A percentile compares a stretch with the other conserved stretches of the same genome.
Evolutionary conservation across 2,113 vertebrate species (phyloP).

Genomic region (Trematocara zebra): DNA sequence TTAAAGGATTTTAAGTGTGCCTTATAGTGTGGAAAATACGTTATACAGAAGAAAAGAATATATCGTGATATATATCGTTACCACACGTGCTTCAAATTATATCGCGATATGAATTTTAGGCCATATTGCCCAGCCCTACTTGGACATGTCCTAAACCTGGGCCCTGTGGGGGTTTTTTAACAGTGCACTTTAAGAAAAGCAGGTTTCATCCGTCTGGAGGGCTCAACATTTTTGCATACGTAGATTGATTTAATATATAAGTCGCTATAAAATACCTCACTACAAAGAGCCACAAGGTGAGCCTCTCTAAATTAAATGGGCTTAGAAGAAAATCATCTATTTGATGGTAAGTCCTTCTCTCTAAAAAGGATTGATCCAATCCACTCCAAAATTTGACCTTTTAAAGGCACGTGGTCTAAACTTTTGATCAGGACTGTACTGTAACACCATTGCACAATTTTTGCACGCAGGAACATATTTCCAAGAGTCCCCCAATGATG

Average conservation of each 20-base stretch:
- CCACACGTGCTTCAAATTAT: too few species aligned
- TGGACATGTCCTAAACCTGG: rapidly evolving
- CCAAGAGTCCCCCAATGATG: not conserved
- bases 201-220: not conserved
- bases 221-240: rapidly evolving
- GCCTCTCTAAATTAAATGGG: rapidly evolving
- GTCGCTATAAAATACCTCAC: not conserved
- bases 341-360: not conserved
- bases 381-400: not conserved
- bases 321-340: not conserved
- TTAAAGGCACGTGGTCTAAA: not conserved
- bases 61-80: too few species aligned
- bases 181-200: not conserved
- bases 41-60: too few species aligned
- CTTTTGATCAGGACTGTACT: not conserved
- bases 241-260: not conserved
- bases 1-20: too few species aligned
- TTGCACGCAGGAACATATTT: rapidly evolving
- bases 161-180: rapidly evolving
- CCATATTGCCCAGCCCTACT: too few species aligned
- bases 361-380: rapidly evolving
- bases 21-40: too few species aligned
- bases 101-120: too few species aligned
- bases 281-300: not conserved
- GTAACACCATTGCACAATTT: not conserved